Evolutionary conservation across 2,888 invertebrate genomes (phyloP), one percentile per base, ranked within the genome.

Genomic region (Charanyca ferruginea): DNA sequence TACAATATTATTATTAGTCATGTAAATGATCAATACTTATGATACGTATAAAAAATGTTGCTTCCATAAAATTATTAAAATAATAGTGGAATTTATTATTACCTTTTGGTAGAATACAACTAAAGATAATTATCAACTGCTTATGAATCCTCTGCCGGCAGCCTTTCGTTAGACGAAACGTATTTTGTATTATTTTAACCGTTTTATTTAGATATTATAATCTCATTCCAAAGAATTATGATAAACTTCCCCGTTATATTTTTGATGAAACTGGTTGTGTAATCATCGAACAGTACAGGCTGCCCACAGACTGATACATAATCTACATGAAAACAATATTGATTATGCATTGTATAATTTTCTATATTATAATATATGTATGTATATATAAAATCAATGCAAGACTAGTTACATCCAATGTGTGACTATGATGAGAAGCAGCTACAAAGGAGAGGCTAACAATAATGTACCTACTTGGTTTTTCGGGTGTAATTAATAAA

Each of bases 1-100:
- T 92, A 94, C 89, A 89, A 92, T 90, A 91, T 90, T 90, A 90
- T 90, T 92, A 90, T 90, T 92, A 91, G 90, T 87, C 83, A 89
- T 92, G 86, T 91, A 90, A 91, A 88, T 85, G 88, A 83, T 83
- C 87, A 87, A 90, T 90, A 94, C 90, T 93, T 93, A 94, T 92
- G 92, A 94, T 91, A 91, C 83, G 87, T 93, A 87, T 91, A 90
- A 92, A 76, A 91, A 91, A 66, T 90, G 91, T 94, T 92, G 95
- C 94, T 95, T 95, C 94, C 95, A 94, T 90, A 90, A 87, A 89
- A 84, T 87, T 88, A 88, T 88, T 85, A 87, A 87, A 86, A 81
- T 84, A 87, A 89, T 89, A 91, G 85, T 87, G 86, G 90, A 86
- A 86, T 86, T 86, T 87, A 87, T 79, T 45, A 81, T 79, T 87